Evolutionary conservation across 1,140 invertebrate species (phyloP), one percentile per base, ranked within the genome.

Genomic region (Telenomus remus): DNA sequence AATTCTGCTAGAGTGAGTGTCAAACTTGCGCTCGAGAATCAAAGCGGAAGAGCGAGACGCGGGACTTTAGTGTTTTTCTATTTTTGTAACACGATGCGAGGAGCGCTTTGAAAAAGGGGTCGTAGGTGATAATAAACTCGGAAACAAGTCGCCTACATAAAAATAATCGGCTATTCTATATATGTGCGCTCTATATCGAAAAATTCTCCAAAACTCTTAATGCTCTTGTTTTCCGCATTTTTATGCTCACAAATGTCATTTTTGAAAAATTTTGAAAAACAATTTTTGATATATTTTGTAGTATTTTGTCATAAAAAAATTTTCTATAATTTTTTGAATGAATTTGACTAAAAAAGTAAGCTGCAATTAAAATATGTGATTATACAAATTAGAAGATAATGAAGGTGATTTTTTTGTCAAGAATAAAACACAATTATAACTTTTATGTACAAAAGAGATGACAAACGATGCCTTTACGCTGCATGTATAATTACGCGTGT

Each of bases 31-130:
- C 43, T 56, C 43, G 49, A 60, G 48, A 64, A 59, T 70, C 61
- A 66, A 64, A 57, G 55, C 47, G 55, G 60, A 61, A 55, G 59
- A 63, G 51, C 37, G 53, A 51, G 55, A 51, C 43, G 48, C 56
- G 55, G 6, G 64, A 54, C 43, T 68, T 57, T 44, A 49, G 33
- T 57, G 57, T 61, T 77, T 64, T 69, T 76, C 63, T 77, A 72
- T 77, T 77, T 77, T 72, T 69, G 68, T 72, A 53, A 47, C 68
- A 53, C 59, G 75, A 72, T 54, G 63, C 47, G 69, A 74, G 79
- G 55, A 63, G 55, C 51, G 56, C 37, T 34, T 66, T 57, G 50
- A 55, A 66, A 69, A 79, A 75, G 68, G 73, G 19, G 64, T 51
- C 55, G 59, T 70, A 77, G 69, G 55, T 64, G 63, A 76, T 61